Percentiles rank a stretch among this genome's conserved stretches.
phyloP scores from a whole-genome alignment of 2,797 vertebrate species.

The Poliocrania exsul region DNA sequence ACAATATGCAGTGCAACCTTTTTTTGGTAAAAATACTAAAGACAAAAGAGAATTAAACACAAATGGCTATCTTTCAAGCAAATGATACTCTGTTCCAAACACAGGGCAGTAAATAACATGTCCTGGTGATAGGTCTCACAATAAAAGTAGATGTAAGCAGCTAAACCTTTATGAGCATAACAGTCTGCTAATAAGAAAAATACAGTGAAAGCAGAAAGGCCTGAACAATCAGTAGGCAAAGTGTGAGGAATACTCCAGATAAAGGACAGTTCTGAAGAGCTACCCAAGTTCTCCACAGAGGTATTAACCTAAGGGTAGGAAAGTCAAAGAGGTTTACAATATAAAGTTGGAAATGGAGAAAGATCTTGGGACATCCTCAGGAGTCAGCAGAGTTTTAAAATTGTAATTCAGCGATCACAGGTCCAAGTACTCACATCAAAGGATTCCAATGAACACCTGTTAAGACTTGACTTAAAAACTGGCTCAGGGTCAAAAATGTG shows the following conservation, averaged over 20 bases:
- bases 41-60: not conserved
- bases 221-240: not conserved
- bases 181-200: not conserved
- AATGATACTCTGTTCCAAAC: not conserved
- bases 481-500: rapidly evolving
- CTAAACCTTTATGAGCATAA: not conserved
- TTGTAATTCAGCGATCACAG: not conserved
- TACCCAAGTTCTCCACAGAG: not conserved
- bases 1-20: not conserved
- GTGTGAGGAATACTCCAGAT: not conserved
- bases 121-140: not conserved
- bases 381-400: not conserved
- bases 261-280: not conserved
- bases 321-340: not conserved
- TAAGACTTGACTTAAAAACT: not conserved
- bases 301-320: not conserved
- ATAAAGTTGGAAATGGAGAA: not conserved
- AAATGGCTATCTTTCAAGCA: not conserved
- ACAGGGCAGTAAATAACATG: not conserved
- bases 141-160: not conserved
- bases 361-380: not conserved
- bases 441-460: not conserved
- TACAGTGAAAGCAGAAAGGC: not conserved
- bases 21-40: not conserved
- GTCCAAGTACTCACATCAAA: not conserved